Conservation (phyloP, 2,113 vertebrate species). For the Panthera uncia region DNA sequence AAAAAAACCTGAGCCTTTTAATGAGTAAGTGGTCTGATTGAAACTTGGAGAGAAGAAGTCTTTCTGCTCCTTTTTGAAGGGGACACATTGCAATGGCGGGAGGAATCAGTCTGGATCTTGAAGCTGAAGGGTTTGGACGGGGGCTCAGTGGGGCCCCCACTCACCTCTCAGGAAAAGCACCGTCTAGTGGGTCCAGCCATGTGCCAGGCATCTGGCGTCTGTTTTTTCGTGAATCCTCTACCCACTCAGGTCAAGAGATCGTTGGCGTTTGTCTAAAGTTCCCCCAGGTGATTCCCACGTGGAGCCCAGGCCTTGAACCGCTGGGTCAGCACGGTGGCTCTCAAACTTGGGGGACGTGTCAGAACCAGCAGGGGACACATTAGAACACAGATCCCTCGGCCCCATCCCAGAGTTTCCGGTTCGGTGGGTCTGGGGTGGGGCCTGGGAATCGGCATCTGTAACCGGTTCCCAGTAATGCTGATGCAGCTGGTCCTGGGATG, state of each 20-base stretch:
- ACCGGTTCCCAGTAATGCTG: background rate
- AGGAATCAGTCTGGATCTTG: too few relatives aligned
- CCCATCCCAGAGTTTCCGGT: background rate
- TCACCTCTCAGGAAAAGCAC: background rate
- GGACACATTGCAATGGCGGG: fast-evolving
- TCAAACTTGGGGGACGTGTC: too few relatives aligned
- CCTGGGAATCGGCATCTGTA: background rate
- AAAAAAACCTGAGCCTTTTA: background rate
- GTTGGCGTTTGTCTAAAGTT: background rate
- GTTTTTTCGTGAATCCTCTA: background rate
- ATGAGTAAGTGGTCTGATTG: background rate
- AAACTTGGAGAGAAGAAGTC: background rate
- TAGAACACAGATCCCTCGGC: background rate
- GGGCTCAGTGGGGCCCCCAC: background rate
- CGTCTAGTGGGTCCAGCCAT: fast-evolving
- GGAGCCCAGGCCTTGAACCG: background rate
- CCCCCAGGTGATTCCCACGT: background rate
- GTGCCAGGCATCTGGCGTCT: background rate
- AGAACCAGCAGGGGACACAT: fast-evolving
- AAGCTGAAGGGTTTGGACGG: too few relatives aligned
- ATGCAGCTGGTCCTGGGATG: fast-evolving
- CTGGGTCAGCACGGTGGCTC: fast-evolving
- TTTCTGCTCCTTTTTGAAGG: background rate
- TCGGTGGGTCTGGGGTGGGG: background rate
- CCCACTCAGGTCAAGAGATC: fast-evolving